Conservation (phyloP, 2,888 invertebrate genomes). For the Stenodera caucasica region DNA sequence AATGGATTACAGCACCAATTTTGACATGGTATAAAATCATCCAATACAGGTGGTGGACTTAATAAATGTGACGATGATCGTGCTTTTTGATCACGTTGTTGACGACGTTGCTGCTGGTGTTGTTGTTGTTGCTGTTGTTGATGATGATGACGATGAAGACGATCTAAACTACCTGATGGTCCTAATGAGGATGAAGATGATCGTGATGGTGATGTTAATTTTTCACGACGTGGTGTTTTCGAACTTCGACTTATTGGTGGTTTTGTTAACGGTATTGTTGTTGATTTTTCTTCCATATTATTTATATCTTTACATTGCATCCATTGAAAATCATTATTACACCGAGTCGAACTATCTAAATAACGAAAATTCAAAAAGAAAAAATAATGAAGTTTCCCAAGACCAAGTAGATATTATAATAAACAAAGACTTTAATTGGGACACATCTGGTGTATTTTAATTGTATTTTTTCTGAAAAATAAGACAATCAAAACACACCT, state of each 20-base stretch:
- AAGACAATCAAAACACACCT: not conserved
- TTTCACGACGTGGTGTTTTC: slow-evolving; percentile 44
- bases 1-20: slow-evolving; percentile 50
- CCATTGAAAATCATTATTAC: slow-evolving; percentile 72
- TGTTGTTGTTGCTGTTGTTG: slow-evolving; percentile 40
- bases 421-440: slow-evolving; percentile 3
- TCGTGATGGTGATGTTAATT: slow-evolving; percentile 30
- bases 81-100: slow-evolving; percentile 67
- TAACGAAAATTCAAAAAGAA: not conserved
- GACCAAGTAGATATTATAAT: not conserved
- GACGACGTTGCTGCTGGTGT: slow-evolving; percentile 49
- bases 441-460: not conserved
- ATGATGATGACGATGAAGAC: slow-evolving; percentile 55
- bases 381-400: not conserved
- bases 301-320: slow-evolving; percentile 55
- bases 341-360: slow-evolving; percentile 63
- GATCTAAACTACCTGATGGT: slow-evolving; percentile 59
- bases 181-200: slow-evolving; percentile 52
- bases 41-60: slow-evolving; percentile 50
- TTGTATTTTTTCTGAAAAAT: not conserved
- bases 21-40: slow-evolving; percentile 49
- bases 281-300: slow-evolving; percentile 42
- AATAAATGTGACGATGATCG: slow-evolving; percentile 60
- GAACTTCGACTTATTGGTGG: slow-evolving; percentile 47
- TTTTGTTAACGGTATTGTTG: slow-evolving; percentile 33